Evolutionary conservation across 2,888 invertebrate genomes (phyloP), one percentile per base, ranked within the genome.

Genomic region (Stenoptilia bipunctidactyla): DNA sequence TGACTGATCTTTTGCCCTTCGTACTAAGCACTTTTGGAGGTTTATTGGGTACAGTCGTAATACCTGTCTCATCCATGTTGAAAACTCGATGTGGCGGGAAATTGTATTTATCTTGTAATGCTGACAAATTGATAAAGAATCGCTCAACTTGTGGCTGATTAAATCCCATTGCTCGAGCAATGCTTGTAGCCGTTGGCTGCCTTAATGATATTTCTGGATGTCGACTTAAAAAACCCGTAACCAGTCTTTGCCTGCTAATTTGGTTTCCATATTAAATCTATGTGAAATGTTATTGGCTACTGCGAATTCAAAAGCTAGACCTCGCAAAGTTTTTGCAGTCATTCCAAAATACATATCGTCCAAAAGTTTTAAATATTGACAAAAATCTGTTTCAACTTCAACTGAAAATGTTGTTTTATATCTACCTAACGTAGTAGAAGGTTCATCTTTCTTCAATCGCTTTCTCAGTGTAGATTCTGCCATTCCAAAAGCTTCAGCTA

Each of bases 51-150:
- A 43, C 48, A 2, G 46, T 46, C 1, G 42, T 37, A 9, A 46
- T 38, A 13, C 48, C 45, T 2, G 46, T 45, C 15, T 49, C 48
- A 27, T 46, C 46, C 37, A 47, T 42, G 35, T 49, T 47, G 15
- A 36, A 46, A 8, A 47, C 45, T 15, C 8, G 0, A 2, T 42
- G 20, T 2, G 46, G 42, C 2, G 37, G 27, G 33, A 46, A 45
- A 1, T 48, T 38, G 36, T 46, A 33, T 15, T 34, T 46, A 5
- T 44, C 42, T 14, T 37, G 12, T 12, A 47, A 4, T 5, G n/a
- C 39, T 3, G 30, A 10, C 5, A 48, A 37, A 34, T 43, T 44
- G 5, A 14, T 15, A 37, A 34, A 48, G 34, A 45, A 47, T 34
- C 41, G 40, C 1, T 42, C 41, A 0, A 36, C 36, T 33, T 46